A percentile compares a stretch with the other conserved stretches of the same genome.
Conservation (phyloP, 2,113 vertebrate genomes). For the Notarius quadriscutis region DNA sequence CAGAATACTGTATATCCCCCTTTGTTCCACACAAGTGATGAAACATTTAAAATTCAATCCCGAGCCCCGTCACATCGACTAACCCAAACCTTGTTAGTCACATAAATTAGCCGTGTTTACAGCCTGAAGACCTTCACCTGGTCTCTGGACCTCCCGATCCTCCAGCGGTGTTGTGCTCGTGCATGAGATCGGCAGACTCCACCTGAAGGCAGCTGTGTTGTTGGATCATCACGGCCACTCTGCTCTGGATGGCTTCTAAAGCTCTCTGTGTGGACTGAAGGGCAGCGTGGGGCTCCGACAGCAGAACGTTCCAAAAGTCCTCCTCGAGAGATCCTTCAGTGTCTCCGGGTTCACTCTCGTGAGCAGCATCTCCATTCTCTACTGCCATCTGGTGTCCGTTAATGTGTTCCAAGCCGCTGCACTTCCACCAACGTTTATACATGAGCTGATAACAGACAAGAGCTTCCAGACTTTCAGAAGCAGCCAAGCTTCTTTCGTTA, state of each 20-base stretch:
- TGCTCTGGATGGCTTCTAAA: constrained; percentile 76
- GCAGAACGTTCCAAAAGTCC: constrained; percentile 67
- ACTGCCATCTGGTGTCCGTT: background rate
- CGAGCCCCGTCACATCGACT: background rate
- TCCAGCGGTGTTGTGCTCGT: constrained; percentile 37
- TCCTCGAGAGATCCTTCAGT: constrained; percentile 30
- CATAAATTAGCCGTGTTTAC: background rate
- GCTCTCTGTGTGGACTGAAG: constrained; percentile 77
- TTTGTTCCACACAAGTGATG: too few relatives aligned
- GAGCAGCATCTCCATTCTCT: background rate
- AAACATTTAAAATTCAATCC: too few relatives aligned
- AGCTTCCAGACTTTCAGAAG: constrained; percentile 78
- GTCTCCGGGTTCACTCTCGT: background rate
- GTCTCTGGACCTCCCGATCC: background rate
- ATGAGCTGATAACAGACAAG: constrained; percentile 79
- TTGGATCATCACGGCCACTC: constrained; percentile 78
- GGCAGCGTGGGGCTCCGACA: constrained; percentile 80
- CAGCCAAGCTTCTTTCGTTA: constrained; percentile 62
- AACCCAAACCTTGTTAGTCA: background rate
- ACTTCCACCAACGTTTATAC: constrained; percentile 86
- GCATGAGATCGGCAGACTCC: background rate
- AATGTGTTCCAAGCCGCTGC: background rate
- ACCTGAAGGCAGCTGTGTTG: constrained; percentile 74
- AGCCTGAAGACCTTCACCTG: constrained; percentile 19
- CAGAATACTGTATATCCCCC: too few relatives aligned